Conservation (phyloP, 2,797 vertebrate species). For the Synaphobranchus kaupii region DNA sequence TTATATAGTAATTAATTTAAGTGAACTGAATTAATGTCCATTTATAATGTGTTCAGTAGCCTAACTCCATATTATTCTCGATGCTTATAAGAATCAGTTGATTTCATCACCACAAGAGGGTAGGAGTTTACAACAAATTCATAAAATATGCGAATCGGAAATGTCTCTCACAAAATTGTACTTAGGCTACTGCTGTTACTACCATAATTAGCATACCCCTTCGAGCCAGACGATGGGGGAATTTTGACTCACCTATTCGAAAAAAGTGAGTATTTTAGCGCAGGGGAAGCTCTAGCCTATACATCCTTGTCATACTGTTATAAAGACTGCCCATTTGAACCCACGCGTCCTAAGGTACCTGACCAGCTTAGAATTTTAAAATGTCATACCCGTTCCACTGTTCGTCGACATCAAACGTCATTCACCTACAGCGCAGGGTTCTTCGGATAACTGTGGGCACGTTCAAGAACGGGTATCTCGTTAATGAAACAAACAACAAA, state of each 20-base stretch:
- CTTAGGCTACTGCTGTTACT: not conserved
- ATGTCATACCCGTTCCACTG: too few species aligned
- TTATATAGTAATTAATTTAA: too few species aligned
- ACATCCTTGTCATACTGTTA: not conserved
- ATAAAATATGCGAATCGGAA: not conserved
- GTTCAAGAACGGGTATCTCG: not conserved
- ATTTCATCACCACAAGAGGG: not conserved
- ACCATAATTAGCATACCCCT: not conserved
- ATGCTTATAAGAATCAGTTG: not conserved
- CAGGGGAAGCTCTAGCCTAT: not conserved
- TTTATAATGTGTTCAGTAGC: not conserved
- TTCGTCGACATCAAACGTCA: too few species aligned
- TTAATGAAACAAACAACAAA: not conserved
- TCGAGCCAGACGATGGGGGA: not conserved
- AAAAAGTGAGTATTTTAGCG: not conserved
- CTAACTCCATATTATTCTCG: not conserved
- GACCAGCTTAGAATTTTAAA: too few species aligned
- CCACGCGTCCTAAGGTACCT: not conserved
- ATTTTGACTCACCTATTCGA: not conserved
- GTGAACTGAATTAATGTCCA: too few species aligned
- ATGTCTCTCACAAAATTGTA: not conserved
- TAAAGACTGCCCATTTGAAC: not conserved
- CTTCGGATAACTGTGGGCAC: not conserved
- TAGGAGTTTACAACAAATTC: not conserved
- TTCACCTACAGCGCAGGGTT: not conserved